Evolutionary conservation across 2,888 invertebrate species (phyloP).

Genomic region (Drosophila niveifrons): DNA sequence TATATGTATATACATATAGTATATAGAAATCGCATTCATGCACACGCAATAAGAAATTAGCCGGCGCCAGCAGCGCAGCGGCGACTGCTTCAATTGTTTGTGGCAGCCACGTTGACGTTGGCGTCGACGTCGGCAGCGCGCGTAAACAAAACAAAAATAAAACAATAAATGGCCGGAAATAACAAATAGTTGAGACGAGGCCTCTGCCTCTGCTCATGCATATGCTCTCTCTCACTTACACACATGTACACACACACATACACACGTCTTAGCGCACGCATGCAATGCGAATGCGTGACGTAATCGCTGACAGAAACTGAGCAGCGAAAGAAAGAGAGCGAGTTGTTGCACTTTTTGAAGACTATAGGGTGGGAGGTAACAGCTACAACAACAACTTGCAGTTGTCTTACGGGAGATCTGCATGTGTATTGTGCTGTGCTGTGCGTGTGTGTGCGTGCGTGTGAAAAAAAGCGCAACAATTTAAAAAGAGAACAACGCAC

Average conservation of each 20-base stretch:
- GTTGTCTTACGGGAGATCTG: constrained; percentile 41
- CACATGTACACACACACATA: constrained; percentile 1
- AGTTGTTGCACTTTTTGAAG: constrained; percentile 59
- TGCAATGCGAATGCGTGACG: constrained; percentile 70
- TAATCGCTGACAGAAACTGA: constrained; percentile 43
- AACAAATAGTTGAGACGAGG: constrained; percentile 61
- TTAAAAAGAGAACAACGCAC: constrained; percentile 25
- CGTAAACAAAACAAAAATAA: constrained; percentile 32
- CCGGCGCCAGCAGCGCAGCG: constrained; percentile 30
- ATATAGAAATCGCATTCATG: not conserved
- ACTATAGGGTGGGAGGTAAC: not conserved
- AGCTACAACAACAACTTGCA: constrained; percentile 30
- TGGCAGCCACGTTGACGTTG: constrained; percentile 19
- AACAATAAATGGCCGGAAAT: constrained; percentile 66
- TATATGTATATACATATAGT: not conserved
- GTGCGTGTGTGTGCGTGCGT: constrained; percentile 2
- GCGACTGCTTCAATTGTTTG: constrained; percentile 19
- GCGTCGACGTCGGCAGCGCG: constrained; percentile 20
- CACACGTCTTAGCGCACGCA: constrained; percentile 36
- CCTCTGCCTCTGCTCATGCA: constrained; percentile 6
- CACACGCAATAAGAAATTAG: constrained; percentile 17
- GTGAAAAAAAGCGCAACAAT: constrained; percentile 30
- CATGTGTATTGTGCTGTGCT: constrained; percentile 10
- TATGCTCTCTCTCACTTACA: constrained; percentile 7
- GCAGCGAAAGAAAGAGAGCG: not conserved